Evolutionary conservation across 2,797 vertebrate genomes (phyloP), one percentile per base, ranked within the genome.

Genomic region (Lepus townsendii): DNA sequence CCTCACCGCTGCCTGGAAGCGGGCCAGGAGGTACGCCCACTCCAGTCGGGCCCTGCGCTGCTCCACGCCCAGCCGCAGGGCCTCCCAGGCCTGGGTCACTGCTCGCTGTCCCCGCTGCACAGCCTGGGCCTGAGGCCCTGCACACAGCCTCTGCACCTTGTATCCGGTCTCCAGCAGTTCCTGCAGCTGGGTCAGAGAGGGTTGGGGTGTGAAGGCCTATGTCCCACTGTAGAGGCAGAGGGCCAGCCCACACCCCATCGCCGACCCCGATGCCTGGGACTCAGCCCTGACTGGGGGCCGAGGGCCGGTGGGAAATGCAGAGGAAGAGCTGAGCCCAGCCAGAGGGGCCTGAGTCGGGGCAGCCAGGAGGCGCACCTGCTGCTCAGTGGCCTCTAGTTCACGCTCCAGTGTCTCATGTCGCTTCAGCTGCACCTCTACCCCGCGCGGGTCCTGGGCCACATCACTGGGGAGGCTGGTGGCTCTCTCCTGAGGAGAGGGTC

Each of bases 401-500:
- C 98, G 96, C 52, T 99, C 98, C 96, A 99, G 97, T 35, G 98
- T 98, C 86, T 99, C 96, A 0, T 99, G 99, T 83, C 98, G 99
- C 86, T 98, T 98, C 38, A 99, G 98, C 97, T 99, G 99, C 17
- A 98, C 98, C 82, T 98, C 98, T 47, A 98, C 98, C 30, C 99
- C 99, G 85, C 73, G 98, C 71, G 99, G 96, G 96, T 99, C 99
- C 98, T 98, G 99, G 7, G 99, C 99, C 96, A 99, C 96, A 7
- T 98, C 98, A 73, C 99, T 98, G 65, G 99, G 99, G 97, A 99
- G 99, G 95, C 98, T 98, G 94, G 98, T 98, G 88, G 98, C 97
- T 90, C 99, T 99, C 95, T 99, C 99, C 99, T 99, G 71, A 83
- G 89, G 91, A 17, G 42, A 63, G 85, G 47, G 27, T 42, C 2